Percentiles rank a stretch among this genome's conserved stretches.
These are phyloP conservation scores for Papilio helenus DNA, from an alignment of 1,140 invertebrate genomes.

Conservation along the genomic window DNA sequence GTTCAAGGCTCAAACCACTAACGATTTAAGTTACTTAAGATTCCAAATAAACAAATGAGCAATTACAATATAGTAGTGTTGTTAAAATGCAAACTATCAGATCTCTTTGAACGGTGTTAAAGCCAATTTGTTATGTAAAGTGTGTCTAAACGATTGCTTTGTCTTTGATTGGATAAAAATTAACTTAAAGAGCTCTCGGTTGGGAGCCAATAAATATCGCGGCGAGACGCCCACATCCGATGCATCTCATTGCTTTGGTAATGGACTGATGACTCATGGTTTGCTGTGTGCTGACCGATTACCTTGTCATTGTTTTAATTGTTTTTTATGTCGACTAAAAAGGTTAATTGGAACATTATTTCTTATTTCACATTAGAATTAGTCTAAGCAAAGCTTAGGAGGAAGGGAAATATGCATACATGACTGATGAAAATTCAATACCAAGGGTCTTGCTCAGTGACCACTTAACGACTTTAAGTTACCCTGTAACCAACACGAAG, in stretches of 20 bases:
- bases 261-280: conserved; percentile 6
- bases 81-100: neutral
- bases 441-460: no score
- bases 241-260: conserved; percentile 18
- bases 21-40: neutral
- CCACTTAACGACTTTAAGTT: no score
- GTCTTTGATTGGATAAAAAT: conserved; percentile 19
- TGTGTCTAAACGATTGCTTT: neutral
- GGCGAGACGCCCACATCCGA: conserved; percentile 16
- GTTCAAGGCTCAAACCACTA: neutral
- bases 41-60: neutral
- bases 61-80: neutral
- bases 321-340: neutral
- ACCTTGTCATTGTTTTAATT: neutral
- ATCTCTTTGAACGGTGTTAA: neutral
- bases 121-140: conserved; percentile 14
- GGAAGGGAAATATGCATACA: neutral
- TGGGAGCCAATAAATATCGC: conserved; percentile 5
- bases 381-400: neutral
- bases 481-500: no score
- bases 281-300: neutral
- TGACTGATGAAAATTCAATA: neutral
- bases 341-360: neutral
- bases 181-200: conserved; percentile 9
- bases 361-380: neutral